Percentiles rank a stretch among this genome's conserved stretches.
These are phyloP conservation scores for Nyctalus aviator DNA, from an alignment of 2,797 vertebrate genomes.

Conservation along the genomic window DNA sequence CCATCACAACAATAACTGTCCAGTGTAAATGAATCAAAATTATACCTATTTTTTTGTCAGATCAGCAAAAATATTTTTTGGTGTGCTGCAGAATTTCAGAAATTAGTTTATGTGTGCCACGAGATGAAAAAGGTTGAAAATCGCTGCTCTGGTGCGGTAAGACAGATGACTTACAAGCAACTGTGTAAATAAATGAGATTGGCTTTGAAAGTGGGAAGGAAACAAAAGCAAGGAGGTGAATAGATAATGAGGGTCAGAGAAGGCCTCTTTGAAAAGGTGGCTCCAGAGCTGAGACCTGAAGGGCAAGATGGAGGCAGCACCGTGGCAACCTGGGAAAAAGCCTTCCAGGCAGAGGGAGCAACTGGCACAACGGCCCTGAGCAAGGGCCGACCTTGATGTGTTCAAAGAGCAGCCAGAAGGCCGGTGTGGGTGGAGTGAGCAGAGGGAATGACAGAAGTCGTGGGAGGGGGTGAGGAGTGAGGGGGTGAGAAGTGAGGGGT, in stretches of 20 bases:
- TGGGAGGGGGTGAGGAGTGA: background rate
- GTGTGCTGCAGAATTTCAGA: background rate
- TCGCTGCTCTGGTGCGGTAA: background rate
- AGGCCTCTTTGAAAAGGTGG: background rate
- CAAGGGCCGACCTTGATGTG: slow-evolving; percentile 50
- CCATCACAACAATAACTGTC: background rate
- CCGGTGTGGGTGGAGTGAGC: background rate
- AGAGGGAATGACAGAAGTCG: background rate
- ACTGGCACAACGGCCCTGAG: background rate
- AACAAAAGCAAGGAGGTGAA: background rate
- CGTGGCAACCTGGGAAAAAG: background rate
- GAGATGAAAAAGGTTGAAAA: background rate
- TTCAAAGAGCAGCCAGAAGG: slow-evolving; percentile 48
- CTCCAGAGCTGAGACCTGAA: background rate
- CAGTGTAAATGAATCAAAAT: background rate
- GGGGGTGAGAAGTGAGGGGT: background rate
- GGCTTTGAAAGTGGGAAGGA: background rate
- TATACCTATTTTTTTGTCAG: background rate
- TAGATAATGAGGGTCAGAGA: background rate
- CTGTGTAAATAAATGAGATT: background rate
- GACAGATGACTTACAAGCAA: background rate
- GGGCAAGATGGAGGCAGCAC: background rate
- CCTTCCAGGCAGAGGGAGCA: slow-evolving; percentile 1
- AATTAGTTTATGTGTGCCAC: background rate
- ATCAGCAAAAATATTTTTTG: background rate